Evolutionary conservation across 1,140 invertebrate species (phyloP).

Genomic region (Zaprionus davidi): DNA sequence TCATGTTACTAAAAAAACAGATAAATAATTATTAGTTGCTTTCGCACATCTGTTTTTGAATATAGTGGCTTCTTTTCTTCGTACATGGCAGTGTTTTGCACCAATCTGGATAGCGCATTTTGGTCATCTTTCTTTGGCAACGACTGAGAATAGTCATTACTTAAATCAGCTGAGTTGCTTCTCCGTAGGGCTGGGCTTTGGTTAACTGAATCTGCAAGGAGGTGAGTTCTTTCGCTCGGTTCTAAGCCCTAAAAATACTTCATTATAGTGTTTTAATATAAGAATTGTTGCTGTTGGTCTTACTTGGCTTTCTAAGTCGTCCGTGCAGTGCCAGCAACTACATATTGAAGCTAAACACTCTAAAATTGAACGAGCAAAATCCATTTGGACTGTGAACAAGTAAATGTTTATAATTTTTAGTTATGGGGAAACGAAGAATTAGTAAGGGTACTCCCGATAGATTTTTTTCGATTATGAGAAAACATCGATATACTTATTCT

Average conservation of each 20-base stretch:
- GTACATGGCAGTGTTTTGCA: conserved; percentile 95
- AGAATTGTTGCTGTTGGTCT: neutral
- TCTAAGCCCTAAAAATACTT: conserved; percentile 82
- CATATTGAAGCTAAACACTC: conserved; percentile 75
- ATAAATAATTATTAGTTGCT: neutral
- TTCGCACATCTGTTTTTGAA: neutral
- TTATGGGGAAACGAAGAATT: conserved; percentile 14
- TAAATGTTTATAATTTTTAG: conserved; percentile 30
- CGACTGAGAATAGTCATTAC: conserved; percentile 87
- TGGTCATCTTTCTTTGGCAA: conserved; percentile 94
- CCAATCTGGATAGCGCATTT: conserved; percentile 93
- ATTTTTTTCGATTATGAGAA: neutral
- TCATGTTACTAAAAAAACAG: conserved; percentile 89
- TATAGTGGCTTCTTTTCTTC: conserved; percentile 65
- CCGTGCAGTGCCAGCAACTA: conserved; percentile 84
- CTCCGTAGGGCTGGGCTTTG: conserved; percentile 87
- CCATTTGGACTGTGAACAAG: conserved; percentile 54
- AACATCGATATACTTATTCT: no score
- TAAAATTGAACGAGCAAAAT: conserved; percentile 73
- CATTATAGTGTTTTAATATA: neutral
- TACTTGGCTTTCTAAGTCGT: conserved; percentile 85
- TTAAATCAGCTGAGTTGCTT: conserved; percentile 88
- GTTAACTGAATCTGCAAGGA: conserved; percentile 89
- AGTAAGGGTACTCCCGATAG: conserved; percentile 10
- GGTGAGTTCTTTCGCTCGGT: conserved; percentile 88